phyloP scores from a whole-genome alignment of 2,888 invertebrate genomes.

The Nemotelus pantherinus region DNA sequence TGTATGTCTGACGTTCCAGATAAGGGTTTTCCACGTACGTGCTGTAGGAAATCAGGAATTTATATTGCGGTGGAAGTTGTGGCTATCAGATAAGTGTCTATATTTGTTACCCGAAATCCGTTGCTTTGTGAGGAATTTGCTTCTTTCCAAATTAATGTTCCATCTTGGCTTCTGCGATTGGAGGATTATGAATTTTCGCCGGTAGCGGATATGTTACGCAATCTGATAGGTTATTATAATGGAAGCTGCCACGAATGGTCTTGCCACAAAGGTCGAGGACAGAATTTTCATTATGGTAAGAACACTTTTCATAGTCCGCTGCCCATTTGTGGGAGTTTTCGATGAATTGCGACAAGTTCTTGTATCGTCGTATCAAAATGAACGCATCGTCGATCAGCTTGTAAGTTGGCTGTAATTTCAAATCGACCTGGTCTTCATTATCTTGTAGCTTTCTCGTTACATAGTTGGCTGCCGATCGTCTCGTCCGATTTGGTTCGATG shows the following conservation, averaged over 20 bases:
- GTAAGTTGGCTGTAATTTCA: conserved; percentile 60
- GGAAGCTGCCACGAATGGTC: conserved; percentile 73
- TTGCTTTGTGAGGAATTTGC: no score
- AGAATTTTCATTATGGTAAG: conserved; percentile 63
- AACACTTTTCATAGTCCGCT: conserved; percentile 61
- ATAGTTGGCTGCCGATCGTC: conserved; percentile 62
- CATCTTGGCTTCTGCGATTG: conserved; percentile 69
- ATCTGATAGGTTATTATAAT: conserved; percentile 71
- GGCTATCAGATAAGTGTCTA: no score
- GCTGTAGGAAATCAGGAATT: no score
- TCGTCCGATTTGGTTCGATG: conserved; percentile 62
- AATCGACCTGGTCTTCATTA: conserved; percentile 53
- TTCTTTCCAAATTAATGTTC: conserved; percentile 26
- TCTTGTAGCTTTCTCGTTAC: conserved; percentile 49
- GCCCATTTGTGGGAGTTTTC: conserved; percentile 62
- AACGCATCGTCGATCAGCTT: conserved; percentile 65
- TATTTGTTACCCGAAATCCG: no score
- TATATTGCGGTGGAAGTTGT: no score
- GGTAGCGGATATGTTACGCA: conserved; percentile 81
- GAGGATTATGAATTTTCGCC: conserved; percentile 64
- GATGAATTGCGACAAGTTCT: conserved; percentile 62
- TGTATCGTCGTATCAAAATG: conserved; percentile 63
- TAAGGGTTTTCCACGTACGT: no score
- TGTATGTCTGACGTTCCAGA: no score
- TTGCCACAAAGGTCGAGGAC: conserved; percentile 64